These are phyloP conservation scores for Limnephilus lunatus DNA, from an alignment of 2,888 invertebrate species.

Conservation along the genomic window DNA sequence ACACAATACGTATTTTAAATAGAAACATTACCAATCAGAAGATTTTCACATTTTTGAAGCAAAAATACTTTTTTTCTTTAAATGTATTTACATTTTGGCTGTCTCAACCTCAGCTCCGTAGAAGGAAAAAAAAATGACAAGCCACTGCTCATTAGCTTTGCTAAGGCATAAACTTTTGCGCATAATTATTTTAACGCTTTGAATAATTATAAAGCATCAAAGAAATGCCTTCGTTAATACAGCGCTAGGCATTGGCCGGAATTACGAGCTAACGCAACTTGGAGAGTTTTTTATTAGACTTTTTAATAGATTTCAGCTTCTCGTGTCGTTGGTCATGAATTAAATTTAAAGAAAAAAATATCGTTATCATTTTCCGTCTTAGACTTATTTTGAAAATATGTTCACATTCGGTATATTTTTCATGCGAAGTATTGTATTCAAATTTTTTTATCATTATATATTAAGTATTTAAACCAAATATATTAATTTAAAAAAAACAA, in stretches of 20 bases:
- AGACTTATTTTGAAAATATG: too few relatives aligned
- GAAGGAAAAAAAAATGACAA: background rate
- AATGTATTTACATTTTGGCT: background rate
- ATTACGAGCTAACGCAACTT: background rate
- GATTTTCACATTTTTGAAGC: background rate
- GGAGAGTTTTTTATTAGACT: background rate
- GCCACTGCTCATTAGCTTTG: background rate
- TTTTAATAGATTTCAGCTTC: background rate
- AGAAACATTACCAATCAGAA: background rate
- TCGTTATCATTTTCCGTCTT: too few relatives aligned
- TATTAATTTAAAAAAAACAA: too few relatives aligned
- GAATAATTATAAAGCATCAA: background rate
- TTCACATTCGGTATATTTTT: too few relatives aligned
- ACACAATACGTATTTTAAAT: too few relatives aligned
- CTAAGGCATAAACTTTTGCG: background rate
- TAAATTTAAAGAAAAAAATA: too few relatives aligned
- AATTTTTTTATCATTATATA: too few relatives aligned
- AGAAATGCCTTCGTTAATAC: background rate
- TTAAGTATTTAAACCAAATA: too few relatives aligned
- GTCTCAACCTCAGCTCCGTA: background rate
- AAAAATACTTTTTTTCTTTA: background rate
- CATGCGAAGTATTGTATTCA: too few relatives aligned
- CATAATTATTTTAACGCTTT: background rate
- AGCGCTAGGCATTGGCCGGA: background rate
- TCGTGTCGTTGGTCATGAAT: background rate